A percentile compares a stretch with the other conserved stretches of the same genome.
Evolutionary conservation across 2,888 invertebrate genomes (phyloP).

Genomic region (Hypena proboscidalis): DNA sequence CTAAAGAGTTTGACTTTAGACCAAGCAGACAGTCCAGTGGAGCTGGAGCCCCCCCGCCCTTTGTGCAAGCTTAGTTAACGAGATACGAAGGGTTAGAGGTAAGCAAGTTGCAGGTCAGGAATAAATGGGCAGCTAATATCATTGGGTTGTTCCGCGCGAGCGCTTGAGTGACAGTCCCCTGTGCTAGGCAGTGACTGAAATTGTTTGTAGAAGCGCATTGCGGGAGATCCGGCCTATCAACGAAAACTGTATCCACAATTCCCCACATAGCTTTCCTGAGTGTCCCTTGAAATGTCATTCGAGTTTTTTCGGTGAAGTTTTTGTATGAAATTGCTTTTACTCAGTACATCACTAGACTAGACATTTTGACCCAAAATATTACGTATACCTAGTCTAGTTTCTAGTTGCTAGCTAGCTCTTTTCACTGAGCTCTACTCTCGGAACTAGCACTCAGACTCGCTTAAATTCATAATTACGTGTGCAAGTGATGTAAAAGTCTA

Average conservation of each 20-base stretch:
- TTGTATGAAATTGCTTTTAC: constrained; percentile 1
- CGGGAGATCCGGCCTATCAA: constrained; percentile 53
- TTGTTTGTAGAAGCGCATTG: constrained; percentile 67
- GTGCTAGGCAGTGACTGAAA: constrained; percentile 67
- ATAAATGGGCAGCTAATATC: constrained; percentile 67
- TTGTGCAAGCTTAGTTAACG: constrained; percentile 30
- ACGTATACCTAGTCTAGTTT: too few relatives aligned
- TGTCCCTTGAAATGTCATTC: constrained; percentile 18
- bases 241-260: constrained; percentile 38
- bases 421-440: too few relatives aligned
- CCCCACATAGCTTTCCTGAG: constrained; percentile 33
- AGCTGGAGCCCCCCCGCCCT: constrained; percentile 43
- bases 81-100: constrained; percentile 40
- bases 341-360: too few relatives aligned
- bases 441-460: too few relatives aligned
- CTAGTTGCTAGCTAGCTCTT: too few relatives aligned
- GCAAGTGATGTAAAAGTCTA: too few relatives aligned
- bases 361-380: too few relatives aligned
- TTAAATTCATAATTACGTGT: too few relatives aligned
- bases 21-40: constrained; percentile 54
- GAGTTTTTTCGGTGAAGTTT: constrained; percentile 15
- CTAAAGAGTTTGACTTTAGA: constrained; percentile 70
- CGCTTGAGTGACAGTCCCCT: constrained; percentile 80
- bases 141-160: constrained; percentile 72
- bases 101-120: constrained; percentile 52